Conservation (phyloP, 2,888 invertebrate genomes). For the Scaptodrosophila latifasciaeformis region DNA sequence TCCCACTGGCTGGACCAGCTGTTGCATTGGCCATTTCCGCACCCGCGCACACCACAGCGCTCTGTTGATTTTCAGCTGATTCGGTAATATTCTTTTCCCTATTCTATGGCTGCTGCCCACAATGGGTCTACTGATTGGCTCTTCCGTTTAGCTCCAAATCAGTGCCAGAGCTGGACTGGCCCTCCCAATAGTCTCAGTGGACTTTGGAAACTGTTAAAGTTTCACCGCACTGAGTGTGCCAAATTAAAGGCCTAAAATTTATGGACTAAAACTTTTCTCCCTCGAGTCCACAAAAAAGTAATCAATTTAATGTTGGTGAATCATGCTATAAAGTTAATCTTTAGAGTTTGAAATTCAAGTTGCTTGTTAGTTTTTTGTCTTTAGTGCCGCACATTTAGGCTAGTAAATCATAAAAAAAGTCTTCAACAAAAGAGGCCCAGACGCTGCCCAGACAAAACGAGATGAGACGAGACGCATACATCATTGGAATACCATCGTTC, state of each 20-base stretch:
- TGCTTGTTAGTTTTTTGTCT: no score
- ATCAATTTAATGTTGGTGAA: no score
- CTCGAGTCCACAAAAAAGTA: no score
- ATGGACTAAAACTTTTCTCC: no score
- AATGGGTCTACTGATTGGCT: neutral
- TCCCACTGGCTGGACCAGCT: conserved; percentile 14
- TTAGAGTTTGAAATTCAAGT: no score
- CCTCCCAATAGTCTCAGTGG: no score
- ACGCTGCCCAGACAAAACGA: no score
- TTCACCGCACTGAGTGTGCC: no score
- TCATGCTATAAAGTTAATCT: neutral
- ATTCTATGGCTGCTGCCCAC: neutral
- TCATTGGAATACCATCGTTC: conserved; percentile 43
- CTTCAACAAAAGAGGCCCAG: conserved; percentile 22
- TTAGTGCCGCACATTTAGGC: neutral
- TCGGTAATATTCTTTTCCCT: neutral
- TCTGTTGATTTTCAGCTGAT: neutral
- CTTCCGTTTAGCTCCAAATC: no score
- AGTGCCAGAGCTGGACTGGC: no score
- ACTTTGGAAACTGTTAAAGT: no score
- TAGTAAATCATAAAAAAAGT: conserved; percentile 32
- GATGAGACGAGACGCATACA: conserved; percentile 57
- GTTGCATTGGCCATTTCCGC: conserved; percentile 25
- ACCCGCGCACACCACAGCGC: neutral
- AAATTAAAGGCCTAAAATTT: neutral